phyloP scores from a whole-genome alignment of 2,797 vertebrate genomes.

The Delichon dasypus region DNA sequence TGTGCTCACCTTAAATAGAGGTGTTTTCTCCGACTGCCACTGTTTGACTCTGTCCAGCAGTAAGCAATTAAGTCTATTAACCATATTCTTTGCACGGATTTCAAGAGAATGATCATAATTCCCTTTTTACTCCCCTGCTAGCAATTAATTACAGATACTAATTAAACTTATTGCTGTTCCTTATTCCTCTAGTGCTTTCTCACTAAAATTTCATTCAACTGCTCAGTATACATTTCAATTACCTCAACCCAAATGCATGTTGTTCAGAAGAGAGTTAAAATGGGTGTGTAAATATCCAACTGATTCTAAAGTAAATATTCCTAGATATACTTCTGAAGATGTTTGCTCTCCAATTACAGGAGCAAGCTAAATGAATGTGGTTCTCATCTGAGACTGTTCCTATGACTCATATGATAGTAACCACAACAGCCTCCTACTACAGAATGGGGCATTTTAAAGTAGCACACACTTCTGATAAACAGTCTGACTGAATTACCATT shows the following conservation, averaged over 20 bases:
- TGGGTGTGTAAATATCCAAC: not conserved
- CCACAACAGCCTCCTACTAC: not conserved
- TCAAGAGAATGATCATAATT: not conserved
- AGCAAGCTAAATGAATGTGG: not conserved
- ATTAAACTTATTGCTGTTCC: not conserved
- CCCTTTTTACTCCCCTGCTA: not conserved
- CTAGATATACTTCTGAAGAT: not conserved
- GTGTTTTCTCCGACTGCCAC: not conserved
- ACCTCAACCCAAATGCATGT: not conserved
- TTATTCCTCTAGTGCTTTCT: not conserved
- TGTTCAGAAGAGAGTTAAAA: not conserved
- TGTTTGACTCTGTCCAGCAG: not conserved
- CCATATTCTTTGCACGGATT: not conserved
- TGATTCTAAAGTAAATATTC: constrained; percentile 11
- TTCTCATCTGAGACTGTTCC: not conserved
- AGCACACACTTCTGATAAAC: constrained; percentile 16
- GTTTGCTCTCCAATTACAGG: not conserved
- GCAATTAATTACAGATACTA: not conserved
- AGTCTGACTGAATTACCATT: constrained; percentile 1
- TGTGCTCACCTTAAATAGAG: not conserved
- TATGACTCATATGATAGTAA: constrained; percentile 38
- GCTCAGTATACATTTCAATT: not conserved
- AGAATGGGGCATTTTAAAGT: constrained; percentile 15
- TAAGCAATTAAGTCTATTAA: not conserved
- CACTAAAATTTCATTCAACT: not conserved